Percentiles rank a stretch among this genome's conserved stretches.
phyloP scores from a whole-genome alignment of 2,888 invertebrate species.

The Netelia fuscicornis region DNA sequence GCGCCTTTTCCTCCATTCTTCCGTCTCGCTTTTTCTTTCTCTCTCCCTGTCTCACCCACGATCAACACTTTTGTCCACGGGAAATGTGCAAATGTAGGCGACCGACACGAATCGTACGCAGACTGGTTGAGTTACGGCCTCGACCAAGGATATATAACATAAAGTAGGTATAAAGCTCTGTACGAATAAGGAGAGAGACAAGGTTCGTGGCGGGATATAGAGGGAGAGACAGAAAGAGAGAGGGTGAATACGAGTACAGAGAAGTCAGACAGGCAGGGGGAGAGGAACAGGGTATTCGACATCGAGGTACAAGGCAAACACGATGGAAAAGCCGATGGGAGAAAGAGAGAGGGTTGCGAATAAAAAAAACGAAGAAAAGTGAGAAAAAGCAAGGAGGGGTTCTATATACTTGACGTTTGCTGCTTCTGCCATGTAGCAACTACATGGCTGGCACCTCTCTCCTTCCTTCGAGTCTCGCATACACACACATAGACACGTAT shows the following conservation, averaged over 20 bases:
- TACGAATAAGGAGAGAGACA: slow-evolving; percentile 6
- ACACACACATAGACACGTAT: not conserved
- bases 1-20: slow-evolving; percentile 63
- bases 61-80: slow-evolving; percentile 62
- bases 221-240: slow-evolving; percentile 54
- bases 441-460: slow-evolving; percentile 24
- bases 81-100: slow-evolving; percentile 77
- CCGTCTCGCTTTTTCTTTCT: slow-evolving; percentile 13
- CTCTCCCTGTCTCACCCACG: slow-evolving; percentile 3
- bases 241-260: slow-evolving; percentile 66
- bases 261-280: not conserved
- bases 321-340: slow-evolving; percentile 51
- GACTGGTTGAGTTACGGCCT: slow-evolving; percentile 77
- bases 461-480: slow-evolving; percentile 24
- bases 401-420: slow-evolving; percentile 48
- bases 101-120: slow-evolving; percentile 77
- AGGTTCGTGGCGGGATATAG: slow-evolving; percentile 12
- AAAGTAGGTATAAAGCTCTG: slow-evolving; percentile 66
- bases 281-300: slow-evolving; percentile 31
- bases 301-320: slow-evolving; percentile 45
- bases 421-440: slow-evolving; percentile 23
- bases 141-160: slow-evolving; percentile 74
- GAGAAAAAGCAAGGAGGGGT: slow-evolving; percentile 31
- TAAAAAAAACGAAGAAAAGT: slow-evolving; percentile 31
- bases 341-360: not conserved